A percentile compares a stretch with the other conserved stretches of the same genome.
These are phyloP conservation scores for Cheilosia vulpina DNA, from an alignment of 2,888 invertebrate genomes.

Conservation along the genomic window DNA sequence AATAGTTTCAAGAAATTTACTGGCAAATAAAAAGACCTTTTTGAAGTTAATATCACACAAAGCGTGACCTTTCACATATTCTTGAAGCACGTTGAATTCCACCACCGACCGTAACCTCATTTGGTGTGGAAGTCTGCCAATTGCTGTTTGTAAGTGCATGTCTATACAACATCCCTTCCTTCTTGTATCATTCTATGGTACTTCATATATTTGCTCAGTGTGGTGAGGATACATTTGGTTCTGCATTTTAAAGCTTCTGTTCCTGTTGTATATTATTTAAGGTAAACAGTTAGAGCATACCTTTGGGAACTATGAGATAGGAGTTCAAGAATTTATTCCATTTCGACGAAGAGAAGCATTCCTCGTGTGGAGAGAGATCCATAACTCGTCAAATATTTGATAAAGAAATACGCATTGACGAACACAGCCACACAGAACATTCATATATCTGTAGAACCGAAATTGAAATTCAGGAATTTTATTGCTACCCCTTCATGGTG, in stretches of 20 bases:
- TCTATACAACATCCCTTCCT: background rate
- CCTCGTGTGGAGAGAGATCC: background rate
- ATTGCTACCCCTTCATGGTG: background rate
- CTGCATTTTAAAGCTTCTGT: conserved; percentile 4
- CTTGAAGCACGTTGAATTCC: background rate
- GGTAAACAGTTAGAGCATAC: background rate
- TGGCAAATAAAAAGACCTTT: background rate
- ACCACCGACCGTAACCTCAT: background rate
- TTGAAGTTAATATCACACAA: background rate
- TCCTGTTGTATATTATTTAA: too few species aligned
- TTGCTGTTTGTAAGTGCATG: conserved; percentile 1
- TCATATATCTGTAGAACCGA: background rate
- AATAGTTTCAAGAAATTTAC: background rate
- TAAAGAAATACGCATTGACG: background rate
- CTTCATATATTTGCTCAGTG: too few species aligned
- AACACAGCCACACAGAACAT: background rate
- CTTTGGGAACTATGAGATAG: background rate
- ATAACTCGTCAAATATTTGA: conserved; percentile 48
- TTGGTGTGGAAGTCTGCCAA: background rate
- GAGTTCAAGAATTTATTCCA: background rate
- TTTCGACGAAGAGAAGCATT: background rate
- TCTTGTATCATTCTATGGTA: too few species aligned
- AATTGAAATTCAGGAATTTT: conserved; percentile 44
- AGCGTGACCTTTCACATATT: conserved; percentile 6
- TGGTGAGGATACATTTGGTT: conserved; percentile 25